Evolutionary conservation across 1,140 invertebrate species (phyloP), one percentile per base, ranked within the genome.

Genomic region (Drosophila malerkotliana): DNA sequence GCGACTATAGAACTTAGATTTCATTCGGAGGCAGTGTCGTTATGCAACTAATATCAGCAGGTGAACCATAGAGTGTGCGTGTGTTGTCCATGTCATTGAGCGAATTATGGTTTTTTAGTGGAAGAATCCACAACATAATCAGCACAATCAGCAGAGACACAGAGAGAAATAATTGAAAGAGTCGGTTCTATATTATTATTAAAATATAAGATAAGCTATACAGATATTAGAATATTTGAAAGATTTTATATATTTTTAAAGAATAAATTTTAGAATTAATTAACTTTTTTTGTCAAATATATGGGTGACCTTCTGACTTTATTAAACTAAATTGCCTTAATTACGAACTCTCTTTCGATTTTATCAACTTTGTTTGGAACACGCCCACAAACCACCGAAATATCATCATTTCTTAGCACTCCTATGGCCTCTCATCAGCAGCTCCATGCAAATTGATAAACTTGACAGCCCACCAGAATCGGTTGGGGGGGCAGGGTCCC

Each of bases 331-430:
- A 62, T 54, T 44, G 26, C 12, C 9, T 3, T 4, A 60, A 60
- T 60, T 51, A n/a, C 21, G 37, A 8, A 21, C 0, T 30, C 51
- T 56, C 14, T 18, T 18, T 30, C 12, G 32, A 49, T 39, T 14
- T 10, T 12, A 53, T 53, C 26, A 47, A 48, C 55, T 37, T n/a
- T 32, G 67, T 63, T 39, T 12, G 34, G 67, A 37, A 39, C 67
- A 57, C 51, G 67, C 67, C 63, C 64, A 49, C 67, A 30, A 10
- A 45, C 15, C 0, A 32, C 30, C 8, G 14, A 24, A 68, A 41
- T 24, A 68, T 57, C 51, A 57, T 57, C 30, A 69, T 69, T 69
- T 47, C 51, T 57, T 57, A 49, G 67, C 67, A 71, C 67, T 67
- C 56, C 5, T 57, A 57, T 9, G 67, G 64, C 26, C 44, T 69